These are phyloP conservation scores for Drosophila trapezifrons DNA, from an alignment of 1,140 invertebrate species.

Conservation along the genomic window DNA sequence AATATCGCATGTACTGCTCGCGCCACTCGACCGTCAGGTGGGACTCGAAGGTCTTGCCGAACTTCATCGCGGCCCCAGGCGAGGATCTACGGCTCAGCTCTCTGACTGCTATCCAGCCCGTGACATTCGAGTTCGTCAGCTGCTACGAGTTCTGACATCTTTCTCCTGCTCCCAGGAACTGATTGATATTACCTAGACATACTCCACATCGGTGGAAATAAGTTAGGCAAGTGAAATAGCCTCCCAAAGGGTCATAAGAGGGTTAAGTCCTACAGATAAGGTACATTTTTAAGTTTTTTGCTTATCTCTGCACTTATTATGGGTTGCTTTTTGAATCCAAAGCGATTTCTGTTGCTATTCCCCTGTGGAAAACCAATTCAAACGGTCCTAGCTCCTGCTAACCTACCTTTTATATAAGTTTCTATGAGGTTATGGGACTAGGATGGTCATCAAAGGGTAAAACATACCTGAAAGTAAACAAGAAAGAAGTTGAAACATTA, in stretches of 20 bases:
- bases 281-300: no score
- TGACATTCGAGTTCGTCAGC: constrained; percentile 21
- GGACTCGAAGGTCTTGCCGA: constrained; percentile 71
- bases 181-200: no score
- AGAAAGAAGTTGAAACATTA: neutral
- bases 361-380: no score
- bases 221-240: no score
- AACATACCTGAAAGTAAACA: constrained; percentile 15
- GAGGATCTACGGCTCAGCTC: constrained; percentile 26
- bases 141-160: constrained; percentile 61
- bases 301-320: no score
- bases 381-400: no score
- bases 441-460: neutral
- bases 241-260: no score
- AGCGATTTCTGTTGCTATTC: no score
- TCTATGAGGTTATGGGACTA: no score
- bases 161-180: constrained; percentile 40
- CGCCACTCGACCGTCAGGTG: constrained; percentile 79
- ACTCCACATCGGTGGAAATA: no score
- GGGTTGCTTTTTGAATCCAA: no score
- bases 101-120: constrained; percentile 21
- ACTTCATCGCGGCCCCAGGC: constrained; percentile 65
- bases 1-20: constrained; percentile 74
- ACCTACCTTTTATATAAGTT: neutral
- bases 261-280: no score